Conservation (phyloP, 2,113 vertebrate species). For the Callocephalon fimbriatum region DNA sequence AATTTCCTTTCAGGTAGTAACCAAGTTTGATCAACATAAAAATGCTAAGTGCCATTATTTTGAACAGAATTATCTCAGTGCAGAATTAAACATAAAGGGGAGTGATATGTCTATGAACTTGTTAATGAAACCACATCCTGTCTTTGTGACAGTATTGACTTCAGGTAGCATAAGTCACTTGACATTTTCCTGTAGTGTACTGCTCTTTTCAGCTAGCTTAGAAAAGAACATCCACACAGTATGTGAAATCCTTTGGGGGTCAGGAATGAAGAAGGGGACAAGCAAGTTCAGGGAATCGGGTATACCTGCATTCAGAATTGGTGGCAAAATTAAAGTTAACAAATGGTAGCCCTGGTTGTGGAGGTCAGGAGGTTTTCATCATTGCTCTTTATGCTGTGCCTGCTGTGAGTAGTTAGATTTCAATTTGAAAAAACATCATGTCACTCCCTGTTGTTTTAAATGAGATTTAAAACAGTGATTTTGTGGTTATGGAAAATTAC, state of each 20-base stretch:
- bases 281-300: background rate
- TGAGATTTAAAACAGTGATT: background rate
- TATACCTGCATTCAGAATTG: background rate
- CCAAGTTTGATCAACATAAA: background rate
- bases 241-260: fast-evolving
- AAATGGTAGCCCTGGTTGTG: background rate
- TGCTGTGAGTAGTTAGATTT: background rate
- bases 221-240: background rate
- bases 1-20: background rate
- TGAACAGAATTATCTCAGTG: background rate
- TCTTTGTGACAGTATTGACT: background rate
- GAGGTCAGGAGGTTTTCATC: fast-evolving
- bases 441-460: background rate
- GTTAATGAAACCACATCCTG: fast-evolving
- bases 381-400: background rate
- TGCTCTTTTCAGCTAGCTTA: background rate
- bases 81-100: background rate
- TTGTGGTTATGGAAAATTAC: background rate
- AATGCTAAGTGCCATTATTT: background rate
- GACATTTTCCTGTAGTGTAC: fast-evolving
- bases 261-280: fast-evolving
- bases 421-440: background rate
- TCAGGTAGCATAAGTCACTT: fast-evolving
- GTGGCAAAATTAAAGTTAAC: background rate
- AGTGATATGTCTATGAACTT: background rate